Percentiles rank a stretch among this genome's conserved stretches.
Evolutionary conservation across 2,113 vertebrate species (phyloP).

Genomic region (Oxygymnocypris stewartii): DNA sequence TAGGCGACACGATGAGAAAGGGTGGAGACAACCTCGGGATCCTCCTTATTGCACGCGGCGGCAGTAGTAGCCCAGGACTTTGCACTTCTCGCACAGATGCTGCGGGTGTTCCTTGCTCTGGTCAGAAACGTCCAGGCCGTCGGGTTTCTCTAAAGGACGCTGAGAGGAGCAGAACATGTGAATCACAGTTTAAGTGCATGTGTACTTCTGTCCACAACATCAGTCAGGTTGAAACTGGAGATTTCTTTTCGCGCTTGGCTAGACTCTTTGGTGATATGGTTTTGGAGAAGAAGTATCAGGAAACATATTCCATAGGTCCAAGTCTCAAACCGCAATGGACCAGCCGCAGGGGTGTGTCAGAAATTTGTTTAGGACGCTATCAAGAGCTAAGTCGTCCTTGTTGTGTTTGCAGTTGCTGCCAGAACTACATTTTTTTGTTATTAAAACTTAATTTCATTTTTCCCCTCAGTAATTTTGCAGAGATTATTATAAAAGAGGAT

Average conservation of each 20-base stretch:
- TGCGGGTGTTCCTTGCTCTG: conserved; percentile 99
- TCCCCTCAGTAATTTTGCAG: neutral
- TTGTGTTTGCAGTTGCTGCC: conserved; percentile 7
- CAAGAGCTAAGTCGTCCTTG: neutral
- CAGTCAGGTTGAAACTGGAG: conserved; percentile 23
- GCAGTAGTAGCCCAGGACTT: conserved; percentile 99
- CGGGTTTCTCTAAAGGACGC: conserved; percentile 97
- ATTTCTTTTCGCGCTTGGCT: conserved; percentile 17
- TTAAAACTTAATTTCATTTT: neutral
- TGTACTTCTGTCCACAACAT: neutral
- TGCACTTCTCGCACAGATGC: conserved; percentile 98
- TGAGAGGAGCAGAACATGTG: conserved; percentile 63
- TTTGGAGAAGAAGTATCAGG: conserved; percentile 27
- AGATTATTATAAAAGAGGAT: neutral
- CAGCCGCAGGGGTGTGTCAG: conserved; percentile 48
- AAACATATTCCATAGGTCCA: conserved; percentile 6
- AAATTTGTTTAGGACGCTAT: conserved; percentile 34
- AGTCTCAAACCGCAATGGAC: conserved; percentile 48
- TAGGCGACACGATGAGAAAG: conserved; percentile 12
- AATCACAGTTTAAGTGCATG: conserved; percentile 9
- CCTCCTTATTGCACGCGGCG: conserved; percentile 93
- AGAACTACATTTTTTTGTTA: conserved; percentile 10
- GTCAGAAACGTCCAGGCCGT: conserved; percentile 96
- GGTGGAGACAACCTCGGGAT: conserved; percentile 25
- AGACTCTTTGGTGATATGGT: conserved; percentile 38